Conservation (phyloP, 2,113 vertebrate species). For the Sinocyclocheilus anophthalmus region DNA sequence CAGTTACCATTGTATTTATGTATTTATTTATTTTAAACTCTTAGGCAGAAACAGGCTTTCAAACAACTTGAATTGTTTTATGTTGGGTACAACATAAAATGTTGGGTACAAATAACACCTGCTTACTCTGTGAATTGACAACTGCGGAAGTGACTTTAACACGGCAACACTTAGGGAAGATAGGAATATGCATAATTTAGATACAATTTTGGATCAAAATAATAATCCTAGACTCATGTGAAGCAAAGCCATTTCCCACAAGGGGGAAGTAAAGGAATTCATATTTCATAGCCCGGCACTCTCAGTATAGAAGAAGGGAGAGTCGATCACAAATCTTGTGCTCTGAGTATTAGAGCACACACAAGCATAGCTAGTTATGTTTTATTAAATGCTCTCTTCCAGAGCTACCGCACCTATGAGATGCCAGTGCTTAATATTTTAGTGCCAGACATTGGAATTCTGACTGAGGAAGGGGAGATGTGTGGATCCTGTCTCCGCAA, state of each 20-base stretch:
- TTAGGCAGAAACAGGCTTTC: neutral
- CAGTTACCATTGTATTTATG: neutral
- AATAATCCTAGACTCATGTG: conserved; percentile 2
- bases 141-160: neutral
- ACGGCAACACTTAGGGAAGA: neutral
- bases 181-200: conserved; percentile 25
- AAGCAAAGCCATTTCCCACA: conserved; percentile 16
- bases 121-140: neutral
- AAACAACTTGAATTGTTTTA: neutral
- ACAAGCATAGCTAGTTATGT: conserved; percentile 36
- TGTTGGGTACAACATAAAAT: neutral
- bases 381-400: conserved; percentile 49
- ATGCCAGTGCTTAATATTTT: conserved; percentile 43
- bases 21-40: neutral
- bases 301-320: neutral
- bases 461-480: conserved; percentile 28
- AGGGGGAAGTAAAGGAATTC: conserved; percentile 32
- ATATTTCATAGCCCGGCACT: conserved; percentile 25
- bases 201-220: conserved; percentile 27
- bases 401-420: conserved; percentile 23
- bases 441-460: conserved; percentile 40
- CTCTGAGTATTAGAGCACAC: conserved; percentile 34
- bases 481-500: conserved; percentile 32
- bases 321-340: conserved; percentile 38
- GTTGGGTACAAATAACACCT: neutral